Base-by-base conservation (phyloP, 2,888 invertebrate genomes). In the Panorpa germanica region DNA sequence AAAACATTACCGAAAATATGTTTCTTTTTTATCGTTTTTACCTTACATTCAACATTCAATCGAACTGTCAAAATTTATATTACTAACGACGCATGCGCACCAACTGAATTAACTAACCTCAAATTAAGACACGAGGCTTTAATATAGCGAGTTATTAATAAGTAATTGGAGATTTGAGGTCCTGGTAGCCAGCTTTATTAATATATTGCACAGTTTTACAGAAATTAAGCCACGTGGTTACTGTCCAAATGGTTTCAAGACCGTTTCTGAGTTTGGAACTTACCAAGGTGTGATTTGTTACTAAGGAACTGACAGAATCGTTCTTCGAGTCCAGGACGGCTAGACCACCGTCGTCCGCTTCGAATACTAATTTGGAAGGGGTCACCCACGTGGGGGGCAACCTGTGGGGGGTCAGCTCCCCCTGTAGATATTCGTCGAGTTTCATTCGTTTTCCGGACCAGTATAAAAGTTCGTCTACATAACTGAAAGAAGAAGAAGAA, bases 361-460 rank as follows among this genome's bases (percentile, higher is more conserved):
- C 82, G 59, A 77, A 83, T 50, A 82, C 78, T 48, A 82, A 75
- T 57, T 81, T 78, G 46, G 73, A 71, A 40, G 73, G 65, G 45
- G 75, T 72, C 44, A 82, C 70, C 83, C 83, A 83, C 41, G 77
- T 69, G 36, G 80, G 75, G 39, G 77, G 76, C 45, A 83, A 61
- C 35, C 75, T 61, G 42, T 67, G 66, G 34, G 72, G 72, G 35
- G 69, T 67, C 45, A 76, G 57, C 47, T 77, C 75, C 39, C 74
- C 81, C 51, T 77, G 75, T 41, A 83, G 63, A 53, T 78, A 80
- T 60, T 82, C 80, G 59, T 81, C 78, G 43, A 83, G 61, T 38
- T 78, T 74, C 72, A 83, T 78, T 40, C 82, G 72, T 41, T 75
- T 70, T 36, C 83, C 83, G 45, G 78, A 81, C 82, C 82, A 83